Evolutionary conservation across 2,113 vertebrate species (phyloP), one percentile per base, ranked within the genome.

Genomic region (Platanista minor): DNA sequence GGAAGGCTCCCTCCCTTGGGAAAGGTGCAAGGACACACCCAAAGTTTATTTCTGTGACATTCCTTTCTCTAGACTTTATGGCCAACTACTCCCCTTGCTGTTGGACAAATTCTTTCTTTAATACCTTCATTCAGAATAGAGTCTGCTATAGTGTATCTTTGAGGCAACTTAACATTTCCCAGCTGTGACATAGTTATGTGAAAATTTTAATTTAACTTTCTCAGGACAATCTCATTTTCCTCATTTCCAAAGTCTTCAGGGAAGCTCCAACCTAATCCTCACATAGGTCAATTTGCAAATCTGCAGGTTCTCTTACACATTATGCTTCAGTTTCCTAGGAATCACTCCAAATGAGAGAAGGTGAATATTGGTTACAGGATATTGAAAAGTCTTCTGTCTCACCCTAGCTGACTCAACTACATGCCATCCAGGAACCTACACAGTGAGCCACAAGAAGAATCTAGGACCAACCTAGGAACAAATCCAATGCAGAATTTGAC

Each of bases 181-280:
- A 94, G 41, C 25, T 54, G 83, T 90, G 29, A 92, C 33, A 39
- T 1, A 83, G 15, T 52, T 87, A 54, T 41, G 6, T 33, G 84
- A 83, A 90, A 78, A 23, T 21, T 27, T 64, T 72, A 27, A 62
- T 80, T 62, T 74, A 57, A 57, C 15, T 83, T 87, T 90, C 62
- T 54, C 18, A 6, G 23, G 39, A 92, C 4, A 71, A 64, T 39
- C 41, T 95, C 57, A 82, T 66, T 85, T 90, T 13, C 41, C 25
- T 87, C 31, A 43, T 67, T 95, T 87, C 25, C 75, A 84, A 90
- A 93, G 62, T 94, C 33, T 91, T 87, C 54, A 91, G 36, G 12
- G n/a, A 92, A 69, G 20, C 1, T 71, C 91, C 29, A 64, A 25
- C 1, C 49, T 80, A 97, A 87, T 67, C 3, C 2, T 27, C 8